Base-by-base conservation (phyloP, 2,888 invertebrate species). In the Sipha maydis region DNA sequence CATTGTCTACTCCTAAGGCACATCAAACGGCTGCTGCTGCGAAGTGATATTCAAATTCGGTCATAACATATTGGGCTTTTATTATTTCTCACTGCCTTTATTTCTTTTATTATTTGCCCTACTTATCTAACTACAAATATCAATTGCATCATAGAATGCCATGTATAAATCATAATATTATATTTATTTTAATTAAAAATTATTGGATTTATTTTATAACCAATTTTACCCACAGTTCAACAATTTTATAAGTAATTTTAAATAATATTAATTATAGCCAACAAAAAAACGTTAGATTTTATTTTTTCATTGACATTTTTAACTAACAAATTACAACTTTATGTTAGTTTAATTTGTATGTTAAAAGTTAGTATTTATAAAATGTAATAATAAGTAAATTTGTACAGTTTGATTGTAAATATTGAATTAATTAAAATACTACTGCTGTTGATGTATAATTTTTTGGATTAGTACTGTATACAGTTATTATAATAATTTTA, bases 1-100 rank as follows among this genome's bases (percentile, higher is more conserved):
- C 82, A 82, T 75, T 88, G 19, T 67, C 77, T 25, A 88, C 82
- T 31, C 67, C 80, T 34, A 88, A 88, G 82, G 76, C 88, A 7
- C 88, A 88, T 75, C 88, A 88, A 82, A 88, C 88, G 5, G 82
- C 82, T 61, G 34, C 88, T 48, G 88, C 67, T 75, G 88, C 88
- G 19, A 88, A 88, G 48, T 88, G 88, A 88, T 82, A 82, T 25
- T 76, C 48, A 67, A 73, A 54, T 28, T 61, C 38, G n/a, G 48
- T 83, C 56, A 56, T 75, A 56, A 83, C 21, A 25, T 38, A 75
- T 34, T 78, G 54, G 34, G 76, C 31, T 85, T 75, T 75, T 48
- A 77, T 75, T 82, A 67, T 80, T 82, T 88, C 28, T 75, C 88
- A 88, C 88, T 82, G 88, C 88, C 76, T 76, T 75, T 82, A 80